Evolutionary conservation across 1,140 invertebrate species (phyloP).

Genomic region (Archegozetes longisetosus): DNA sequence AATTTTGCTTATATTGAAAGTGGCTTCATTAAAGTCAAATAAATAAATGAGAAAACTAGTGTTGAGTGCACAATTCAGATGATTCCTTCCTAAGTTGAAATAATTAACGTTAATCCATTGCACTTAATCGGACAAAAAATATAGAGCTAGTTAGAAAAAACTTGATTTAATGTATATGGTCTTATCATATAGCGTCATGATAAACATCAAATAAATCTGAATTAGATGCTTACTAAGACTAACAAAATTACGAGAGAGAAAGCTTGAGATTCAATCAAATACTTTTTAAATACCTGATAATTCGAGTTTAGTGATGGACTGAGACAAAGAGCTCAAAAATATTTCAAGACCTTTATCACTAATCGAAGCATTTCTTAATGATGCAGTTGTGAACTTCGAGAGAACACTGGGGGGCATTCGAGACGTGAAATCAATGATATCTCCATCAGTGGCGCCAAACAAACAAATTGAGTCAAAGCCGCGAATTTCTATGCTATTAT

Average conservation of each 20-base stretch:
- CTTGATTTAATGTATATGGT: too few relatives aligned
- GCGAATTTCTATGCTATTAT: constrained; percentile 44
- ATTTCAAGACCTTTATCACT: constrained; percentile 71
- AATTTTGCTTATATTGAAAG: too few relatives aligned
- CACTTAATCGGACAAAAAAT: too few relatives aligned
- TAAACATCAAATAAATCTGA: too few relatives aligned
- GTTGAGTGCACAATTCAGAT: too few relatives aligned
- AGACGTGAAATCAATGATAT: constrained; percentile 67
- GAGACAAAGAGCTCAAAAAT: constrained; percentile 31
- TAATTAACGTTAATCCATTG: too few relatives aligned
- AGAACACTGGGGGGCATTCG: constrained; percentile 63
- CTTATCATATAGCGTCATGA: too few relatives aligned
- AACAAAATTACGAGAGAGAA: not conserved
- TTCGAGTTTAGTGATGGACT: constrained; percentile 19
- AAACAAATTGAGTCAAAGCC: constrained; percentile 69
- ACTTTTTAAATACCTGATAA: constrained; percentile 9
- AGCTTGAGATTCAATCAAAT: too few relatives aligned
- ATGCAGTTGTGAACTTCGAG: constrained; percentile 37
- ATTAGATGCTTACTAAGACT: not conserved
- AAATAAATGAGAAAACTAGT: too few relatives aligned
- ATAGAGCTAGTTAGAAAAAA: too few relatives aligned
- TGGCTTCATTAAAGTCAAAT: too few relatives aligned
- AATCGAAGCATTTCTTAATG: constrained; percentile 65
- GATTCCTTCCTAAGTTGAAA: too few relatives aligned
- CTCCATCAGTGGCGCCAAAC: constrained; percentile 68